These are phyloP conservation scores for Podarcis muralis DNA, from an alignment of 2,113 vertebrate genomes.

Conservation along the genomic window DNA sequence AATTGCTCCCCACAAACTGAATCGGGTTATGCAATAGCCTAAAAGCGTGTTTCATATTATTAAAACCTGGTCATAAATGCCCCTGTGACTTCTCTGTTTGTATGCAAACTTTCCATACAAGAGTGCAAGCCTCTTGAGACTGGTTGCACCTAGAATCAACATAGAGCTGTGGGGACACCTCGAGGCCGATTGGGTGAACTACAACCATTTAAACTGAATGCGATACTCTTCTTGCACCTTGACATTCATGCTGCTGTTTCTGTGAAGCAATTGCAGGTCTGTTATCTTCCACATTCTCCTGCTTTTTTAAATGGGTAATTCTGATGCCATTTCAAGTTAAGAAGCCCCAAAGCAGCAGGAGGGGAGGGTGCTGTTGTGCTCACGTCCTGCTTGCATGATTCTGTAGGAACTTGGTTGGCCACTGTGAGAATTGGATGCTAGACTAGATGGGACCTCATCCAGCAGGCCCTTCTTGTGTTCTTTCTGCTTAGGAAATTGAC, in stretches of 20 bases:
- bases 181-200: conserved; percentile 46
- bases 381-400: too few species aligned
- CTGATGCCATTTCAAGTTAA: conserved; percentile 4
- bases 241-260: not conserved
- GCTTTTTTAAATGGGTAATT: not conserved
- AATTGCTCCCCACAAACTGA: conserved; percentile 3
- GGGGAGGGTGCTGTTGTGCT: too few species aligned
- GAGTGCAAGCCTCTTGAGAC: not conserved
- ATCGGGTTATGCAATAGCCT: not conserved
- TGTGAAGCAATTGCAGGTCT: not conserved
- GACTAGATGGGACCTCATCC: too few species aligned
- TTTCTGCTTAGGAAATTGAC: not conserved
- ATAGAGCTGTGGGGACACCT: conserved; percentile 58
- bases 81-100: not conserved
- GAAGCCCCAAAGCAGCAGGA: not conserved
- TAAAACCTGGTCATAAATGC: not conserved
- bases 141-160: not conserved
- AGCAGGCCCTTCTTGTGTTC: not conserved
- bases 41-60: not conserved
- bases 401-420: too few species aligned
- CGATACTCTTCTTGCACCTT: too few species aligned
- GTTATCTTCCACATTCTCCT: not conserved
- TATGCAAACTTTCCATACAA: not conserved
- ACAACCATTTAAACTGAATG: not conserved
- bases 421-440: too few species aligned